Base-by-base conservation (phyloP, 2,797 vertebrate genomes). In the Urosaurus nigricauda region DNA sequence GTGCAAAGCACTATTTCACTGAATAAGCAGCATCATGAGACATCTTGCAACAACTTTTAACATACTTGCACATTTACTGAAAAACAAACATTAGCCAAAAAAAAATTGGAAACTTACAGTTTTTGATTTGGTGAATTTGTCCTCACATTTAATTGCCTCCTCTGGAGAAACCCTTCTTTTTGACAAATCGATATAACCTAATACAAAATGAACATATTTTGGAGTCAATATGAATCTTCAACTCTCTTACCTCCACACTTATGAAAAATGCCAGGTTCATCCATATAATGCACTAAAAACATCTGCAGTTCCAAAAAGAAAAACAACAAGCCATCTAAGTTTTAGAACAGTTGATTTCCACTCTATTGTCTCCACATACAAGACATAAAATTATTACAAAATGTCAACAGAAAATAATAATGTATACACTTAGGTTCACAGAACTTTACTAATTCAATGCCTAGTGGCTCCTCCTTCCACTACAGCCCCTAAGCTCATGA, bases 121-220 rank as follows among this genome's bases (percentile, higher is more conserved):
- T 98, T 99, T 99, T 37, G 99, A 99, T 97, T 99, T 99, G 93
- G 99, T 99, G 96, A 99, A 99, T 96, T 99, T 99, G 94, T 99
- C 99, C 97, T 99, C 99, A 95, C 99, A 99, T 97, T 99, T 99
- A 94, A 99, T 98, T 92, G 99, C 99, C 94, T 99, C 99, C 93
- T 99, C 99, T 92, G 98, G 99, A 77, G 99, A 99, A 95, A 99
- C 99, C 98, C 99, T 98, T 98, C 99, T 98, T 97, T 99, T 99
- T 84, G 99, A 99, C 95, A 99, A 97, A 96, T 99, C 99, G 71
- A 99, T 99, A 94, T 99, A 99, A 92, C 99, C 99, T 99, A 6
- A 86, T 3, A 19, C 51, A 17, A 94, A 74, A 94, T 92, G 71
- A 90, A 93, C 56, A 14, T 26, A 43, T n/a, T 51, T 84, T 91